Evolutionary conservation across 2,797 vertebrate genomes (phyloP), one percentile per base, ranked within the genome.

Genomic region (Sebastes reedi): DNA sequence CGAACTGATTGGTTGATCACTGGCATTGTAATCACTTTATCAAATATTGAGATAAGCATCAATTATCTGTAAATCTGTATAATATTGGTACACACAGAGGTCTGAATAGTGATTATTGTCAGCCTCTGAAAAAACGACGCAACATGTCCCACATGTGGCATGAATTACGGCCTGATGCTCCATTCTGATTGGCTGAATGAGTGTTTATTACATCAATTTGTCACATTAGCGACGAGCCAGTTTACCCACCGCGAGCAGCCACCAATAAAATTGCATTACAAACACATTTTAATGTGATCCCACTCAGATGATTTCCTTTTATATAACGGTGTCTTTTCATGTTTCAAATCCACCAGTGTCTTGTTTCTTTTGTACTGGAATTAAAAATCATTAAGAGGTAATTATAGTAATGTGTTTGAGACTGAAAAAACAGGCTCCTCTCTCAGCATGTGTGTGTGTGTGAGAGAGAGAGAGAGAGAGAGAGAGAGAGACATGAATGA

Each of bases 321-420:
- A 61, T 79, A 59, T 77, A 68, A 36, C 25, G 54, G 20, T 83
- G 80, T 80, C 65, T 87, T 72, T 86, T 88, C 75, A 81, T 83
- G 85, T 89, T 76, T 67, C 58, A 75, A 89, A 88, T 84, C 82
- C 83, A 81, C 83, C 79, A 68, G 88, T 72, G 81, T 77, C 86
- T 79, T 77, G 79, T 88, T 85, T 81, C 87, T 67, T 89, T 87
- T 94, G 90, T 90, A 82, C 65, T 82, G 84, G 87, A 86, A 90
- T 92, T 92, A 92, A 87, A 91, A 88, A 89, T 87, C 87, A 92
- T 92, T 90, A 90, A 69, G 84, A 84, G 75, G 77, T 81, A 91
- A 93, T 92, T 92, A 93, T 71, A 90, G 79, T 88, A 87, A 90
- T 90, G 80, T 82, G 82, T 89, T 83, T 86, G 84, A 89, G 87